Base-by-base conservation (phyloP, 2,113 vertebrate species). In the Syngnathoides biaculeatus region DNA sequence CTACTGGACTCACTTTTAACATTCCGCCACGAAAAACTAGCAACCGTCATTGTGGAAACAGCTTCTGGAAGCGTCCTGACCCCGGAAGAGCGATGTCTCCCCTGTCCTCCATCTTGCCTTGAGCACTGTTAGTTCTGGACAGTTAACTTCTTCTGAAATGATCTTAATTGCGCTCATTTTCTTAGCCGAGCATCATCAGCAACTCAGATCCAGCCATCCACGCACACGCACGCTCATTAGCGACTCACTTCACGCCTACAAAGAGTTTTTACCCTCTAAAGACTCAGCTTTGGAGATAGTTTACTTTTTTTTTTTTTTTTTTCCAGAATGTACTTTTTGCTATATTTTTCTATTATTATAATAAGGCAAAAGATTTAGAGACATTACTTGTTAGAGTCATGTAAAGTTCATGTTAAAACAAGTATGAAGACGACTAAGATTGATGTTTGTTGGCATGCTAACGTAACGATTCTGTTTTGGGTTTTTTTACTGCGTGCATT, bases 131-230 rank as follows among this genome's bases (percentile, higher is more conserved):
- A 92, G 91, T 92, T 92, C 90, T 93, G 91, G 90, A 89, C 91
- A 90, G 92, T 92, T 93, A 92, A 92, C 91, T 92, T 90, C 89
- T 77, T 88, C 89, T 90, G 88, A 88, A 90, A 90, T 89, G 89
- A 89, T 92, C 85, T 91, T 91, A 92, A 92, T 92, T 88, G 89
- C 87, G 89, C 89, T 90, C 90, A 91, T 92, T 92, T 90, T 91
- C 86, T 86, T 84, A 86, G 87, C 90, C 80, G 71, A 89, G 89
- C 89, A 89, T 92, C 89, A 92, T 91, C 90, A 92, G 90, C 90
- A 88, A 86, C 88, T 89, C 82, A 88, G 82, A 86, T 84, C 87
- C 55, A 57, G 24, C 55, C 58, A 61, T 61, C n/a, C 39, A 14
- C 40, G 39, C 87, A 79, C 85, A 70, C 88, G 86, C 78, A 84